Base-by-base conservation (phyloP, 2,888 invertebrate species). In the Seira ritae region DNA sequence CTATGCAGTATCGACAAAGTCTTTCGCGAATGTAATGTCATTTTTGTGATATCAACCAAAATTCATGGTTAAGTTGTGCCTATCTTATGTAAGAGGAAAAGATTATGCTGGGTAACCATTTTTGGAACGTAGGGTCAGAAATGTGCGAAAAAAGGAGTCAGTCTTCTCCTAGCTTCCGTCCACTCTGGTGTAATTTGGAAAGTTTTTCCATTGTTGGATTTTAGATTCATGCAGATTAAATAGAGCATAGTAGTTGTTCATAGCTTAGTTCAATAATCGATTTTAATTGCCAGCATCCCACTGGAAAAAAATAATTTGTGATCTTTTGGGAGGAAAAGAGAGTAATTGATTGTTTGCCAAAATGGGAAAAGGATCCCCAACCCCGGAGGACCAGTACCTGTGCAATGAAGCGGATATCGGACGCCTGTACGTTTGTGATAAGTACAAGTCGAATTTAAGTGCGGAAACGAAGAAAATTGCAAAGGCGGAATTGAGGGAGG, bases 401-500 rank as follows among this genome's bases (percentile, higher is more conserved):
- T 72, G 23, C 50, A 76, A 72, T 17, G 76, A 80, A 37, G 77
- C 71, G 1, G 84, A 86, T 8, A 19, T 86, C 15, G 66, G 73
- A 0, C 37, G 69, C 15, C 71, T 87, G 17, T 87, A 88, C 75
- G 76, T 83, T 60, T 92, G 93, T 0, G 94, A 95, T 87, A 92
- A 92, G 22, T 95, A 95, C 91, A 90, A 91, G 8, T 94, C 94
- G 89, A 90, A 92, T 0, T 91, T 95, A 55, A 91, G 94, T 0
- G 91, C 91, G 70, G 87, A 85, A 6, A 66, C 88, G 22, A 75
- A 73, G 17, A 84, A 86, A 69, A 37, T 93, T 0, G 95, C 95
- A 0, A 93, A 93, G 70, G 92, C 92, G 69, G 95, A 95, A 89
- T 91, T 95, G n/a, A 91, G 95, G 15, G 95, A 96, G 90, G 94